These are phyloP conservation scores for Synchiropus splendidus DNA, from an alignment of 2,113 vertebrate species.

Conservation along the genomic window DNA sequence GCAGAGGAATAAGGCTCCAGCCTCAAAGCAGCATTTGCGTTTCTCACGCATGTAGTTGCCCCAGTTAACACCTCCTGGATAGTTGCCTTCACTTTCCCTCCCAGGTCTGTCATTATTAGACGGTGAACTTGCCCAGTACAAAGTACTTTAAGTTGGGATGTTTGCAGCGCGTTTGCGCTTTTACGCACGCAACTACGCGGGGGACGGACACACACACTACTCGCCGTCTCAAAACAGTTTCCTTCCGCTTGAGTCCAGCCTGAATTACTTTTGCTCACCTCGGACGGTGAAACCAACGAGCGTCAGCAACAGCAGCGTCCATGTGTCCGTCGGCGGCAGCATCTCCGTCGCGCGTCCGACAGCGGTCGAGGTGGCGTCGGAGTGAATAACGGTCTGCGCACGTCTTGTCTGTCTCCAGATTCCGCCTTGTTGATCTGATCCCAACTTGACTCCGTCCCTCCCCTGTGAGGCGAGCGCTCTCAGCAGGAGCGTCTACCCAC, in stretches of 20 bases:
- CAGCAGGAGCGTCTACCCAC: slow-evolving; percentile 29
- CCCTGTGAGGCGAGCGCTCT: slow-evolving; percentile 37
- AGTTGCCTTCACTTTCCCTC: too few relatives aligned
- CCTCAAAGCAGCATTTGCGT: slow-evolving; percentile 35
- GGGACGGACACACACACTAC: too few relatives aligned
- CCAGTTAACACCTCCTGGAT: slow-evolving; percentile 6
- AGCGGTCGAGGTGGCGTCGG: too few relatives aligned
- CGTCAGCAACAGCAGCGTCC: slow-evolving; percentile 47
- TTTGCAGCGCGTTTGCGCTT: too few relatives aligned
- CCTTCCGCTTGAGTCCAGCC: too few relatives aligned
- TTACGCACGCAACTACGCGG: too few relatives aligned
- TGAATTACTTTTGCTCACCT: slow-evolving; percentile 51
- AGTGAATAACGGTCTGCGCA: not conserved
- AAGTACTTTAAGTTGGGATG: too few relatives aligned
- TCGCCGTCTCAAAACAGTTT: too few relatives aligned
- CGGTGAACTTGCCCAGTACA: too few relatives aligned
- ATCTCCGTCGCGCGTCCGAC: slow-evolving; percentile 7
- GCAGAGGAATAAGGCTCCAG: slow-evolving; percentile 4
- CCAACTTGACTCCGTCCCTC: slow-evolving; percentile 57
- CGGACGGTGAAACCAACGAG: slow-evolving; percentile 38
- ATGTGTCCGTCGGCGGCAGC: slow-evolving; percentile 44
- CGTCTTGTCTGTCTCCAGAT: slow-evolving; percentile 15
- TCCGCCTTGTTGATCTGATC: slow-evolving; percentile 18
- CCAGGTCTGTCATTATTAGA: too few relatives aligned
- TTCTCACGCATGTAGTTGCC: slow-evolving; percentile 15